phyloP scores from a whole-genome alignment of 2,113 vertebrate species.

The Melanostigma gelatinosum region DNA sequence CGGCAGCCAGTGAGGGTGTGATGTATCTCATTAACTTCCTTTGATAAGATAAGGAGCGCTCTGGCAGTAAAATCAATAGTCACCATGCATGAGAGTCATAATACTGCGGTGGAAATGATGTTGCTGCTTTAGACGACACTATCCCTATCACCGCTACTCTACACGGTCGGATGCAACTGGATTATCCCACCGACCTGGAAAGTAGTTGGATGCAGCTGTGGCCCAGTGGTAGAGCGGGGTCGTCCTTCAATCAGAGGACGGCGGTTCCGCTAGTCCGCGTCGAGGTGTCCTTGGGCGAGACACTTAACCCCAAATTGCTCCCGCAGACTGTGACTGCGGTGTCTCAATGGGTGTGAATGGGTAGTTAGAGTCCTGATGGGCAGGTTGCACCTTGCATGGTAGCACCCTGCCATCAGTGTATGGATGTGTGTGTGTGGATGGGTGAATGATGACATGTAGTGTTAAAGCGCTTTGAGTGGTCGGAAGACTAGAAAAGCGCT shows the following conservation, averaged over 20 bases:
- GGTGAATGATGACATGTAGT: neutral
- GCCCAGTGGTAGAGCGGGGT: too few relatives aligned
- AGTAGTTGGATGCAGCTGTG: neutral
- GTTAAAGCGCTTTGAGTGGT: too few relatives aligned
- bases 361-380: too few relatives aligned
- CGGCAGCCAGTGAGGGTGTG: slow-evolving; percentile 30
- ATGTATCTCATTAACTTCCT: slow-evolving; percentile 52
- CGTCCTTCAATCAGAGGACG: too few relatives aligned
- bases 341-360: too few relatives aligned
- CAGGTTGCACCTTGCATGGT: too few relatives aligned
- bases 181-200: neutral
- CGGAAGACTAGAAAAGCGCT: neutral
- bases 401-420: neutral
- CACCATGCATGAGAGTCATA: slow-evolving; percentile 20
- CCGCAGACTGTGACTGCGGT: neutral
- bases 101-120: slow-evolving; percentile 4
- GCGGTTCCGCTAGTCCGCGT: neutral
- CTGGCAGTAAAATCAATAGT: slow-evolving; percentile 32
- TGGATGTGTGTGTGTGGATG: too few relatives aligned
- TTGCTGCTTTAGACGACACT: slow-evolving; percentile 4
- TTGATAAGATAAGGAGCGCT: slow-evolving; percentile 44
- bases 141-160: neutral
- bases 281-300: neutral
- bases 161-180: neutral
- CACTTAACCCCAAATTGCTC: too few relatives aligned